Evolutionary conservation across 2,888 invertebrate genomes (phyloP).

Genomic region (Drosophila hamatofila): DNA sequence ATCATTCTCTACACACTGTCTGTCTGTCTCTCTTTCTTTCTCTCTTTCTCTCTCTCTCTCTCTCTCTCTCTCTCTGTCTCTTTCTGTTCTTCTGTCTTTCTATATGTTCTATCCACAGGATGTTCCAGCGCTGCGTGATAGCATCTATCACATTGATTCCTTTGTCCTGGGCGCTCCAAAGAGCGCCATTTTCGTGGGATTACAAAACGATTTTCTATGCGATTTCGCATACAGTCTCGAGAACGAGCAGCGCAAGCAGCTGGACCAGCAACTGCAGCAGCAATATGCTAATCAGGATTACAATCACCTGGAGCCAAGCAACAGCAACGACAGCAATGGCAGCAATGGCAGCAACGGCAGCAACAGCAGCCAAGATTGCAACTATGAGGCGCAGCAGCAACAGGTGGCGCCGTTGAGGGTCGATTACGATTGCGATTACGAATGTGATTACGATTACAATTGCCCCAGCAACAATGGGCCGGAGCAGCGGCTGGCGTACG

Average conservation of each 20-base stretch:
- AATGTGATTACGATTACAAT: constrained; percentile 58
- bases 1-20: constrained; percentile 22
- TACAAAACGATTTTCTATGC: constrained; percentile 83
- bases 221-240: constrained; percentile 72
- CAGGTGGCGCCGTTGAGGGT: constrained; percentile 28
- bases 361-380: constrained; percentile 7
- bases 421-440: constrained; percentile 51
- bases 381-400: constrained; percentile 32
- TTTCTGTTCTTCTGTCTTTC: constrained; percentile 66
- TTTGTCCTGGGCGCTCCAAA: constrained; percentile 83
- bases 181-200: constrained; percentile 84
- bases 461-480: constrained; percentile 38
- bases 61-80: constrained; percentile 61
- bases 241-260: constrained; percentile 30
- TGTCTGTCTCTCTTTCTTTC: constrained; percentile 24
- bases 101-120: constrained; percentile 82
- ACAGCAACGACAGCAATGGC: background rate
- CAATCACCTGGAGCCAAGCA: constrained; percentile 8
- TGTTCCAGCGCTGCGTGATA: constrained; percentile 79
- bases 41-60: constrained; percentile 43
- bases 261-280: constrained; percentile 12
- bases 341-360: constrained; percentile 6
- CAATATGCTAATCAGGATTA: constrained; percentile 5
- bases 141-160: constrained; percentile 84
- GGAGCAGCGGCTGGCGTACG: constrained; percentile 24